These are phyloP conservation scores for Chelmon rostratus DNA, from an alignment of 2,797 vertebrate species.

Conservation along the genomic window DNA sequence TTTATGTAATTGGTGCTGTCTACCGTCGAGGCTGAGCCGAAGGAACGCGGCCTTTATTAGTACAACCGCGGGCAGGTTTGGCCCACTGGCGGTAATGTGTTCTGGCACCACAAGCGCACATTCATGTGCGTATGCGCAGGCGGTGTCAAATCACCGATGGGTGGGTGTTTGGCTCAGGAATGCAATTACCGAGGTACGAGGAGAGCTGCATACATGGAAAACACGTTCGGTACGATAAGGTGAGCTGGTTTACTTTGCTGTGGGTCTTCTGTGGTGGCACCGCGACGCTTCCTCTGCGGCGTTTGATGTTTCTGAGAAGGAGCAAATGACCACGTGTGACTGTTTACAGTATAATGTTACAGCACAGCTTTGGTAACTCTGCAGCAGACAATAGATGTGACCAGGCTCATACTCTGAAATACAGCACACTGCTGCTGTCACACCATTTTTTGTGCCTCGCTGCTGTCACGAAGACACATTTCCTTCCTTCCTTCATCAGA, in stretches of 20 bases:
- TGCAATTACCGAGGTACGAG: constrained; percentile 66
- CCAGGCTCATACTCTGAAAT: no score
- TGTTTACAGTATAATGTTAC: constrained; percentile 44
- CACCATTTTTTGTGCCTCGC: no score
- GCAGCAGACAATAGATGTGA: neutral
- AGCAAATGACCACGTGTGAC: constrained; percentile 28
- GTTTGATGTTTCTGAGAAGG: constrained; percentile 37
- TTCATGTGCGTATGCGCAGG: constrained; percentile 26
- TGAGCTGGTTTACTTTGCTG: constrained; percentile 50
- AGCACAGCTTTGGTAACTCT: neutral
- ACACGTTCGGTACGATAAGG: constrained; percentile 65
- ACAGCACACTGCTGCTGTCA: no score
- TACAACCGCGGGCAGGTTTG: constrained; percentile 92
- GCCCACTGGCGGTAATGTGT: constrained; percentile 86
- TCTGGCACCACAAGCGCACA: constrained; percentile 72
- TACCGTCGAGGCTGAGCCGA: constrained; percentile 88
- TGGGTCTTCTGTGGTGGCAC: constrained; percentile 46
- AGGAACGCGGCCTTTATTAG: constrained; percentile 91
- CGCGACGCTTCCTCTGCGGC: constrained; percentile 5
- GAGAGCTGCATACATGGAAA: constrained; percentile 55
- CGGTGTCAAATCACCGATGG: constrained; percentile 72
- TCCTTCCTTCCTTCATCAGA: no score
- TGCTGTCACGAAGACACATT: no score
- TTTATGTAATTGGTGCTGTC: constrained; percentile 94
- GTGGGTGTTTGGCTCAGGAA: constrained; percentile 72